phyloP scores from a whole-genome alignment of 1,140 invertebrate species.

The Diorhabda carinulata region DNA sequence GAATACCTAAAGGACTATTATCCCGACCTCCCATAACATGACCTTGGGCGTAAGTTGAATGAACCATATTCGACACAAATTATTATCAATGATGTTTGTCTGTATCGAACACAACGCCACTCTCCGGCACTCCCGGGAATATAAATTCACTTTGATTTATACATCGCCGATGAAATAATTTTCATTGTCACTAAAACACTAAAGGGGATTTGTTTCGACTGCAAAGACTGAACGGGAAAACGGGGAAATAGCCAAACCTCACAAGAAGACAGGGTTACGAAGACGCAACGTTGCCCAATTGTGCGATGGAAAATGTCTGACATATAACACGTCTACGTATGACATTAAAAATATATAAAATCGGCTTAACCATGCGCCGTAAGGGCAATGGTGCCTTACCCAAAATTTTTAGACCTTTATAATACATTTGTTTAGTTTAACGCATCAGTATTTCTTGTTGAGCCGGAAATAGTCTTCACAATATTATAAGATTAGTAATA shows the following conservation, averaged over 20 bases:
- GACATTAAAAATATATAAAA: too few relatives aligned
- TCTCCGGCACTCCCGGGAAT: neutral
- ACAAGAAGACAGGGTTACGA: neutral
- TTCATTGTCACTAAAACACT: neutral
- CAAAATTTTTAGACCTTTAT: too few relatives aligned
- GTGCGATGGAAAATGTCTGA: neutral
- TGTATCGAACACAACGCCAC: neutral
- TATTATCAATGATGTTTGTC: neutral
- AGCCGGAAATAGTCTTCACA: too few relatives aligned
- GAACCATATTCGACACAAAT: constrained; percentile 45
- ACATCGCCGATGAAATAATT: neutral
- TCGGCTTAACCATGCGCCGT: too few relatives aligned
- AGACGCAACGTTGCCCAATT: neutral
- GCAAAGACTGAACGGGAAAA: neutral
- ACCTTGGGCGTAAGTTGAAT: constrained; percentile 52
- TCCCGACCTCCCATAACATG: constrained; percentile 54
- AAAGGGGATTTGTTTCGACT: neutral
- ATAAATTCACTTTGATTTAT: neutral
- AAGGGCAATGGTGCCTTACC: too few relatives aligned
- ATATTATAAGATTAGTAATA: too few relatives aligned
- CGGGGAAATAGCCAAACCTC: constrained; percentile 1
- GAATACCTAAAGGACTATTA: constrained; percentile 62
- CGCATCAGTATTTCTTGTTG: too few relatives aligned
- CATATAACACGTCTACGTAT: too few relatives aligned
- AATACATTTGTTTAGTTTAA: too few relatives aligned